Base-by-base conservation (phyloP, 2,113 vertebrate species). In the Pelecanus crispus region DNA sequence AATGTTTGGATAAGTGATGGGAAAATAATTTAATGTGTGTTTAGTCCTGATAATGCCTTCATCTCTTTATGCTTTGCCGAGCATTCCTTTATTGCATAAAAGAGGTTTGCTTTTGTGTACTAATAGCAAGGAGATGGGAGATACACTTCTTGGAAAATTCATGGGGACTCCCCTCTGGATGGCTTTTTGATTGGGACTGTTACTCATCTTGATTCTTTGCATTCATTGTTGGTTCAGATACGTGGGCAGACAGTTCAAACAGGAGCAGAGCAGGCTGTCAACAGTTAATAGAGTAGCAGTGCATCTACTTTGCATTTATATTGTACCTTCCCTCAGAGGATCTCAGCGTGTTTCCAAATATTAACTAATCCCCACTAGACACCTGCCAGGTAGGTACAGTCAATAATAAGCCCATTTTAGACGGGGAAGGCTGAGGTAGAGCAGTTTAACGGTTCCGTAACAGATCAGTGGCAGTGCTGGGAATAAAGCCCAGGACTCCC, bases 281-380 rank as follows among this genome's bases (percentile, higher is more conserved):
- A 86, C 78, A 73, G 95, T 95, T 95, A 94, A 92, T 53, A 72
- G 53, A 92, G 81, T 55, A 67, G 81, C 81, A 85, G 81, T 31
- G 70, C 78, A 42, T 31, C 70, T 95, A 38, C 92, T 96, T 97
- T 95, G 91, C 92, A 92, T 97, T 96, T 97, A 88, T 96, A 95
- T 95, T 94, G 89, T 89, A n/a, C 92, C 81, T 95, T 92, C 74
- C 81, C 95, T 96, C 95, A 83, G 87, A 94, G 96, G 74, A 91
- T 77, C 96, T 91, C 89, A 22, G 62, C 93, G 63, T 61, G 81
- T 89, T 97, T 91, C 95, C 91, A 97, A 95, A 91, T 94, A 95
- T 87, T 95, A 97, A 86, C 88, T 92, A 91, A 95, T 89, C 74
- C 95, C 89, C 89, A 50, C 78, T 26, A 92, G 91, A 75, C 84